Conservation (phyloP, 2,888 invertebrate species). For the Nysson spinosus region DNA sequence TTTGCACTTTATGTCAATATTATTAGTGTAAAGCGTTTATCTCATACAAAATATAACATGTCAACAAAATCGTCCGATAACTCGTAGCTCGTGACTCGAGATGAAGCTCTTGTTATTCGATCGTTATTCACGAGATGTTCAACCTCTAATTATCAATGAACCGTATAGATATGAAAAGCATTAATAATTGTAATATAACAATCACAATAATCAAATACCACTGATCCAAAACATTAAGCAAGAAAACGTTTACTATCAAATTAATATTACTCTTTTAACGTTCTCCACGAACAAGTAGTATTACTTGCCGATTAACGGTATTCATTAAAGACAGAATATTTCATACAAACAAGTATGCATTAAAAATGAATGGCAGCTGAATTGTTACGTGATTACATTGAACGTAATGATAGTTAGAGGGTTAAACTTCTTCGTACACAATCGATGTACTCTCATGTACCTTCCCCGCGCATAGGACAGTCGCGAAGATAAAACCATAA, state of each 20-base stretch:
- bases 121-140: slow-evolving; percentile 4
- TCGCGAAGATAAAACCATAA: slow-evolving; percentile 41
- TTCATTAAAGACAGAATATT: no score
- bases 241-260: no score
- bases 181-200: no score
- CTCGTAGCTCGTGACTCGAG: not conserved
- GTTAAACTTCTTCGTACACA: slow-evolving; percentile 50
- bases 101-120: slow-evolving; percentile 12
- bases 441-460: slow-evolving; percentile 64
- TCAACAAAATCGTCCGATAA: slow-evolving; percentile 10
- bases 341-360: no score
- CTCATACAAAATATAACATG: slow-evolving; percentile 25
- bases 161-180: no score
- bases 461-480: slow-evolving; percentile 76
- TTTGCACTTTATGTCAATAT: slow-evolving; percentile 56
- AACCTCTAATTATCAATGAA: slow-evolving; percentile 17
- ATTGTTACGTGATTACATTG: not conserved
- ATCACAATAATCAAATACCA: no score
- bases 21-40: slow-evolving; percentile 69
- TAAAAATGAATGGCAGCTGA: no score
- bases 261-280: no score
- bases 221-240: no score
- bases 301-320: no score
- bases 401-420: slow-evolving; percentile 24
- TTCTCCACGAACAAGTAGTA: no score